Base-by-base conservation (phyloP, 2,888 invertebrate genomes). In the Lasioglossum pauxillum region DNA sequence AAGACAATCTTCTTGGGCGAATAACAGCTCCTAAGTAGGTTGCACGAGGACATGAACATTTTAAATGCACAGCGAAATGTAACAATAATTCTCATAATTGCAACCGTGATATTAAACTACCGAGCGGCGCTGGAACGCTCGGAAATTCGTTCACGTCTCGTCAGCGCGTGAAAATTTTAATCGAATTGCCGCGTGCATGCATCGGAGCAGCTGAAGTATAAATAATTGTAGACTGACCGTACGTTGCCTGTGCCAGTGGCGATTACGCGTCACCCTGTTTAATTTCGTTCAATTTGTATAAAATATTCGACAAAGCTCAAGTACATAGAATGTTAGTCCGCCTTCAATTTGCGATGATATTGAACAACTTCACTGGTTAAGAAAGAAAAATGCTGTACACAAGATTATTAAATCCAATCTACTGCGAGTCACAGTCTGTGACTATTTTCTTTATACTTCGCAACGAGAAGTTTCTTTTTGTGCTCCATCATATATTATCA, bases 101-200 rank as follows among this genome's bases (percentile, higher is more conserved):
- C 69, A 44, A 73, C 53, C n/a, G 69, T 64, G 67, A 69, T 85
- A 86, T 85, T 81, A 41, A 78, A 73, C 80, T 67, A 49, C 49
- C 71, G 27, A 10, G 1, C 53, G 16, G 16, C 27, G 27, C 14
- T 46, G 76, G 12, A 78, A 78, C 35, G 57, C 67, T 76, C 60
- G 46, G 82, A 87, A 89, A 87, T 87, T 77, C 76, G 76, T 82
- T 87, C 73, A 72, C 80, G 49, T 82, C 75, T 89, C 84, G 78
- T 79, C 83, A 80, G 19, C 78, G 83, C 85, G 84, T 80, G 79
- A 89, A 85, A 89, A 89, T 87, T 89, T 89, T 85, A 83, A 87
- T 83, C 84, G 78, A 84, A 82, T 83, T 76, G 74, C 78, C 60
- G 78, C 82, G 46, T 53, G 75, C 73, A n/a, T 76, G 82, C 71